Evolutionary conservation across 2,113 vertebrate genomes (phyloP), one percentile per base, ranked within the genome.

Genomic region (Etheostoma spectabile): DNA sequence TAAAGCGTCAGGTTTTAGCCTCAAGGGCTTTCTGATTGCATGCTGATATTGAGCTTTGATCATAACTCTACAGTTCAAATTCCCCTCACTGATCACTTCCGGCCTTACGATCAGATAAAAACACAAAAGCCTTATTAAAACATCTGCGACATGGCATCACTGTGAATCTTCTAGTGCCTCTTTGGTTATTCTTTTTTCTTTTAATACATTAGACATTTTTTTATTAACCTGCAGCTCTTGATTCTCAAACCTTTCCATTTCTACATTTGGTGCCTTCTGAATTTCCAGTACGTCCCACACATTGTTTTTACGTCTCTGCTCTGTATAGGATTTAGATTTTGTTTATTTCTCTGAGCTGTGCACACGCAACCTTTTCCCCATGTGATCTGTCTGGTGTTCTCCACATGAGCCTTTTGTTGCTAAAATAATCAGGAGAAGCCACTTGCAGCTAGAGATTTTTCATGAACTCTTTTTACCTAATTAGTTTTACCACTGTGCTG

Each of bases 121-220:
- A 11, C 46, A 30, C 42, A 3, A 67, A 59, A 62, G 73, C 56
- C 13, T 56, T n/a, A 60, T 71, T 21, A 46, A 64, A 55, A 45
- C 62, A n/a, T 62, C 35, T 64, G 59, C 53, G 51, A 71, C 35
- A 67, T 3, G 0, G 22, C 71, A 80, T 84, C 90, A 93, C 93
- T 92, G 93, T 93, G 93, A 92, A 84, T 77, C 75, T 72, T 83
- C 48, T 66, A 60, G 81, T 92, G 88, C 88, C 82, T 91, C 75
- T 48, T 52, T 0, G 2, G n/a, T 48, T 62, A 10, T 77, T 64
- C 14, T 16, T 55, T 4, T 64, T 68, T 55, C 4, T 64, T 68
- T 30, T 35, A 38, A 5, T 12, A 66, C 27, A 11, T 53, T 46
- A 30, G 6, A n/a, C 33, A 48, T 72, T 0, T 33, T 59, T 61